Conservation (phyloP, 2,113 vertebrate species). For the Rhynchopsitta pachyrhyncha region DNA sequence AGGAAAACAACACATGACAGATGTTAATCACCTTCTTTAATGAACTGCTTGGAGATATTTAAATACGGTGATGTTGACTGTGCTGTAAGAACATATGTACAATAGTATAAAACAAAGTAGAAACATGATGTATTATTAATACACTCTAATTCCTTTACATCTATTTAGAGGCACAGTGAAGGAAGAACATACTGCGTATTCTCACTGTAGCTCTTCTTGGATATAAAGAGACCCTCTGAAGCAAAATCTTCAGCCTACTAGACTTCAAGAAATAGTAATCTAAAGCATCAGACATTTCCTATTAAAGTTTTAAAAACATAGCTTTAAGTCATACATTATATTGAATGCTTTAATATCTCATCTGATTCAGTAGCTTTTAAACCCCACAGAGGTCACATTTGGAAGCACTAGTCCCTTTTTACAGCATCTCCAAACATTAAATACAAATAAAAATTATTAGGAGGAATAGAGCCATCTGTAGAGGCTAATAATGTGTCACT, state of each 20-base stretch:
- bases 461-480: constrained; percentile 63
- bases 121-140: constrained; percentile 70
- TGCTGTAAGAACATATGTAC: constrained; percentile 64
- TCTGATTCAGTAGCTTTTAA: constrained; percentile 80
- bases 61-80: not conserved
- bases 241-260: constrained; percentile 71
- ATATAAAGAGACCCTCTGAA: constrained; percentile 70
- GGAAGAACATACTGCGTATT: constrained; percentile 47
- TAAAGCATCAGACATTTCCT: constrained; percentile 72
- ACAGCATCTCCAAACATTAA: constrained; percentile 79
- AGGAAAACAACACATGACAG: constrained; percentile 42
- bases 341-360: constrained; percentile 73
- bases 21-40: constrained; percentile 61
- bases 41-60: constrained; percentile 60
- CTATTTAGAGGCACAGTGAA: constrained; percentile 29
- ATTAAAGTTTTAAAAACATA: constrained; percentile 80
- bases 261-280: constrained; percentile 68
- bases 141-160: constrained; percentile 31
- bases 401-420: constrained; percentile 77
- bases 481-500: constrained; percentile 62
- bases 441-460: constrained; percentile 80
- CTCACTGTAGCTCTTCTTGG: constrained; percentile 39
- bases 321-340: constrained; percentile 77
- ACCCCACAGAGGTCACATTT: constrained; percentile 81
- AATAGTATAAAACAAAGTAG: constrained; percentile 58